Base-by-base conservation (phyloP, 2,888 invertebrate species). In the Tipula vernalis region DNA sequence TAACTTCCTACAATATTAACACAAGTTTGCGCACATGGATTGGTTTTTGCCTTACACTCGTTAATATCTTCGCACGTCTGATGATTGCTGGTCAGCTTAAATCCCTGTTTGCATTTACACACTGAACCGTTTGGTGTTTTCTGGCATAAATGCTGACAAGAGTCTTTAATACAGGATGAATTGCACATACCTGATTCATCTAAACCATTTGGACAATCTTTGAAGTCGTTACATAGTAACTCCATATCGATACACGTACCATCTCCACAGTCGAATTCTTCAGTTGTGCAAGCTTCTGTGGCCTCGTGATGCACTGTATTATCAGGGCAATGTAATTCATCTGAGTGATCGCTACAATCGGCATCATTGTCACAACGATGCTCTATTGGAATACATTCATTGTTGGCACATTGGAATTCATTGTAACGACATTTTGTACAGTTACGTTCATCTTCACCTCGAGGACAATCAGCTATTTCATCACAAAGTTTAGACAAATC, bases 261-360 rank as follows among this genome's bases (percentile, higher is more conserved):
- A 87, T 92, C 92, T 36, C 91, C 91, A 89, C 95, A 95, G 87
- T 91, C 91, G 89, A 93, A 95, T 88, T 92, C 92, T 88, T 92
- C 90, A 51, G 91, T 89, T 88, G 93, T 8, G 4, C 88, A 87
- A 0, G 12, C 0, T 84, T 86, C 57, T 4, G 41, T 36, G 90
- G 89, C 6, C 88, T 88, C 18, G 5, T 85, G 18, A 15, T 18
- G 0, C 89, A 88, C 2, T 87, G 87, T 12, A 18, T 88, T 88
- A 3, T 89, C 89, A 5, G 88, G 41, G 10, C 93, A 93, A 88
- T 93, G 94, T 86, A 93, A 92, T 90, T 97, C 97, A 89, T 97
- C 97, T 0, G 95, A 95, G 12, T 93, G 93, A 89, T 97, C 96
- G 0, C 90, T 90, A 89, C 97, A 97, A 89, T 97, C 95, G 86